A percentile compares a stretch with the other conserved stretches of the same genome.
Evolutionary conservation across 2,113 vertebrate species (phyloP).

Genomic region (Carollia perspicillata): DNA sequence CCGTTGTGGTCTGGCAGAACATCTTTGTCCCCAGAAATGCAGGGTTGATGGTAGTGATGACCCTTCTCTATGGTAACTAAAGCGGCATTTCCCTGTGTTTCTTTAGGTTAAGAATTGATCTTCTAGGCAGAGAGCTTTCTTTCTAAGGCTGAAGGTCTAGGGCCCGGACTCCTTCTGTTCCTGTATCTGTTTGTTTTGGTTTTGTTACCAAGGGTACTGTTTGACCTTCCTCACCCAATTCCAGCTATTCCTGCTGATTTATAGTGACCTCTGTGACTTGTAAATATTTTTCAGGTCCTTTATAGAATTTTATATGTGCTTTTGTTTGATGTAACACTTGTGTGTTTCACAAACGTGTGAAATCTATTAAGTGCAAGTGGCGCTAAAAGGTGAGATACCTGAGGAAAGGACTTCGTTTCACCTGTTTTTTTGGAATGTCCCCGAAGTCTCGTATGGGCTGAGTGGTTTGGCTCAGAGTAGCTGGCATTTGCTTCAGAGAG

Average conservation of each 20-base stretch:
- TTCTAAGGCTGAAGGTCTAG: slow-evolving; percentile 13
- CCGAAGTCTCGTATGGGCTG: not conserved
- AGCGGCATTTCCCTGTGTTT: not conserved
- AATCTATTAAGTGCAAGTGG: not conserved
- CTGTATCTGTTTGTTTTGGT: slow-evolving; percentile 58
- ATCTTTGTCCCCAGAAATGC: not conserved
- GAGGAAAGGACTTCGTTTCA: slow-evolving; percentile 13
- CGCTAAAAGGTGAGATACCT: slow-evolving; percentile 30
- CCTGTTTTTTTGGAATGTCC: slow-evolving; percentile 55
- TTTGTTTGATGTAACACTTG: slow-evolving; percentile 30
- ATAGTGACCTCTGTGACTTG: slow-evolving; percentile 46
- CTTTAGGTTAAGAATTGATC: slow-evolving; percentile 27
- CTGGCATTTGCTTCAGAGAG: slow-evolving; percentile 62
- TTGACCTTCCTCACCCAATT: slow-evolving; percentile 54
- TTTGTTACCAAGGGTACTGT: slow-evolving; percentile 62
- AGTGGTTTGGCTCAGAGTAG: slow-evolving; percentile 53
- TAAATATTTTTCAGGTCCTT: slow-evolving; percentile 45
- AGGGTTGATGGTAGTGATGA: not conserved
- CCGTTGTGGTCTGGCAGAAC: slow-evolving; percentile 22
- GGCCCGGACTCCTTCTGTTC: slow-evolving; percentile 23
- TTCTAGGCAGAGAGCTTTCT: not conserved
- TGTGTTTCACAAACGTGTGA: slow-evolving; percentile 24
- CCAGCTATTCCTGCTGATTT: slow-evolving; percentile 37
- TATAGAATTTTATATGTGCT: not conserved
- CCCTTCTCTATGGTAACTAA: not conserved